Base-by-base conservation (phyloP, 2,113 vertebrate genomes). In the Gorilla gorilla region DNA sequence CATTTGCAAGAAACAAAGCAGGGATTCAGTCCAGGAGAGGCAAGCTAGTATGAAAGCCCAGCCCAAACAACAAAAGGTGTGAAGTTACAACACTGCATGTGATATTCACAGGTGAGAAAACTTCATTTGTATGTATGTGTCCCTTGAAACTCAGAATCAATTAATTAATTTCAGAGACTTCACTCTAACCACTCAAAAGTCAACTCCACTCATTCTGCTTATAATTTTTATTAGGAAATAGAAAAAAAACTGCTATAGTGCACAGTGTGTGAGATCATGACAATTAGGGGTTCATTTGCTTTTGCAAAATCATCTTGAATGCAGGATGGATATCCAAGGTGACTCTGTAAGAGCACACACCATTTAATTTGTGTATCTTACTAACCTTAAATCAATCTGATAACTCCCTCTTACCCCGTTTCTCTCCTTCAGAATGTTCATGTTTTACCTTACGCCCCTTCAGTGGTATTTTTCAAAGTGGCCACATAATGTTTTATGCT, bases 391-490 rank as follows among this genome's bases (percentile, higher is more conserved):
- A 18, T 79, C 73, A 75, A 13, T 59, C 30, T 66, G 50, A 40
- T 75, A 73, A 50, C 61, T 68, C 73, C 75, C 70, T 52, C 11
- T 57, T 40, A 35, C 6, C 57, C 17, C 17, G 0, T 83, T 72
- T 82, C 35, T 89, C 38, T 38, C 45, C 52, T 84, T 87, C 30
- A 59, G 4, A 57, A 8, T 76, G 14, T 68, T 95, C 16, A n/a
- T n/a, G 30, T 85, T 76, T 96, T 87, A 82, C 35, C 13, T 81
- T 92, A 50, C 43, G 78, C 30, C 23, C 55, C 3, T 57, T 93
- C 70, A 52, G 17, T 83, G 45, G 13, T 55, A 45, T 84, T 94
- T 97, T 93, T 43, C 40, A 96, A 87, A 84, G 52, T 45, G 50
- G 13, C 22, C 20, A 17, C 48, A 83, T 85, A 45, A 43, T 89